Base-by-base conservation (phyloP, 2,888 invertebrate species). In the Bombyx huttoni region DNA sequence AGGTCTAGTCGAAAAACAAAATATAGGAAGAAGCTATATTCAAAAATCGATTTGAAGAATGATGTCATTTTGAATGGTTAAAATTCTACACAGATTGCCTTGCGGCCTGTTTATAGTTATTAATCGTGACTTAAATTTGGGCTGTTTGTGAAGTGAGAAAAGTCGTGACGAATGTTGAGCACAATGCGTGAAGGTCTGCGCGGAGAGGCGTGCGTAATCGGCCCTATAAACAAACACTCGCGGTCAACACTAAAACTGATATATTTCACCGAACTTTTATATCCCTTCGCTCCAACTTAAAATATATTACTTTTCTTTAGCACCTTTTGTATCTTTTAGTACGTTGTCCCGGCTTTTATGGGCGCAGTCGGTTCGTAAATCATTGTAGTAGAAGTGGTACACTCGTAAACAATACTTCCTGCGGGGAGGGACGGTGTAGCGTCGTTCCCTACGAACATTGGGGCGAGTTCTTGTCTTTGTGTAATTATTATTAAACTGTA, bases 301-400 rank as follows among this genome's bases (percentile, higher is more conserved):
- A 87, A 86, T 85, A 86, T 87, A 85, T 86, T 80, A 82, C 84
- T 78, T 84, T 87, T 87, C 85, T 86, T 85, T 85, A 88, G 85
- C 85, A 86, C 86, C 87, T 87, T 88, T 88, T 87, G 87, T 87
- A 80, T 82, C 81, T 88, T 87, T 86, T 85, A 84, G 82, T 82
- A 77, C 78, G 78, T 80, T 83, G 83, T 85, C 87, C 84, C 81
- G 75, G 73, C 75, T 84, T 88, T 88, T 87, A 87, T 84, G 83
- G 73, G 73, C 66, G 77, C 78, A 81, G 78, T 72, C 78, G 75
- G 84, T 80, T 79, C 82, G 81, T 87, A 87, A 88, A 88, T 88
- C 88, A 88, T 86, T 86, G 78, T 87, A 84, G 85, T 76, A 79
- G 85, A 83, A 83, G 82, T 84, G 79, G 81, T 81, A 77, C 65